phyloP scores from a whole-genome alignment of 2,888 invertebrate species.

The Erebia palarica region DNA sequence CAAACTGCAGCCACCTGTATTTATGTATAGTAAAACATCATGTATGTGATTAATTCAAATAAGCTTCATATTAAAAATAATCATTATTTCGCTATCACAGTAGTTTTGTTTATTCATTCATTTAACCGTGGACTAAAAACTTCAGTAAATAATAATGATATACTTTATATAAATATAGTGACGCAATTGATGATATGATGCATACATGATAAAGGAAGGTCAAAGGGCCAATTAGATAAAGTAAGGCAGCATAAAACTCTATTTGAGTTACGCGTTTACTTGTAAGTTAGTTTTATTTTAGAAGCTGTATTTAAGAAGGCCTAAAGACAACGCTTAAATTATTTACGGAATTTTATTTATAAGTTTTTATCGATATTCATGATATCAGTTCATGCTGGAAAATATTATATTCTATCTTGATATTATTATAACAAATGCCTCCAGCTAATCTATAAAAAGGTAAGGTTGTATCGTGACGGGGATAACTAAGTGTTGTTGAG shows the following conservation, averaged over 20 bases:
- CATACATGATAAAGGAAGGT: slow-evolving; percentile 25
- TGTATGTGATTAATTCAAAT: slow-evolving; percentile 33
- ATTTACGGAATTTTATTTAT: slow-evolving; percentile 22
- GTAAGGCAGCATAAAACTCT: slow-evolving; percentile 16
- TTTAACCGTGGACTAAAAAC: slow-evolving; percentile 30
- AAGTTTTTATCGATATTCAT: background rate
- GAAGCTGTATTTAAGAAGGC: slow-evolving; percentile 36
- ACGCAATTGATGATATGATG: slow-evolving; percentile 22
- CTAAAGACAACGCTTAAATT: slow-evolving; percentile 32
- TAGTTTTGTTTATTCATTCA: slow-evolving; percentile 37
- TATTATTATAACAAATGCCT: slow-evolving; percentile 2
- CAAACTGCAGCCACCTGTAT: slow-evolving; percentile 66
- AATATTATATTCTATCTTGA: background rate
- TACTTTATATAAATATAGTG: slow-evolving; percentile 18
- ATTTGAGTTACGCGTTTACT: background rate
- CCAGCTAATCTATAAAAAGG: background rate
- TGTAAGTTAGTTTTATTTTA: slow-evolving; percentile 22
- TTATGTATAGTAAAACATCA: slow-evolving; percentile 17
- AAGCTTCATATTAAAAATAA: slow-evolving; percentile 29
- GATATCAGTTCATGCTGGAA: background rate
- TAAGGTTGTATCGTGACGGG: background rate
- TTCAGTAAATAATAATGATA: slow-evolving; percentile 27
- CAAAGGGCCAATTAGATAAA: slow-evolving; percentile 26
- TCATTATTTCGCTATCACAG: slow-evolving; percentile 30
- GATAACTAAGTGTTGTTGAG: background rate